phyloP scores from a whole-genome alignment of 2,797 vertebrate genomes.

The Psittacula derbiana region DNA sequence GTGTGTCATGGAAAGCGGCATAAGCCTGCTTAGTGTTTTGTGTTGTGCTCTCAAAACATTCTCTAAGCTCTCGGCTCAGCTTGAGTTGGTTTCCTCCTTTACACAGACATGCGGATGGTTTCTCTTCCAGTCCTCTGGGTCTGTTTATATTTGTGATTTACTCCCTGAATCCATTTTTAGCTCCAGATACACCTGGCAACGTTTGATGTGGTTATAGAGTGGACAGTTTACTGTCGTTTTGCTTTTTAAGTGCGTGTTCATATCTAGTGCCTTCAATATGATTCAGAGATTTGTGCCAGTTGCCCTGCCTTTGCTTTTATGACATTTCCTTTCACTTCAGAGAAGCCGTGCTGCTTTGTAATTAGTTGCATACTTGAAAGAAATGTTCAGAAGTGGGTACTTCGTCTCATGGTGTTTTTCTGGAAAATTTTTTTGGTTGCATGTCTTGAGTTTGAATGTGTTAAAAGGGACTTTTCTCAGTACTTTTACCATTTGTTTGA shows the following conservation, averaged over 20 bases:
- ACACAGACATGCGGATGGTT: neutral
- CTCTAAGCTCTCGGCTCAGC: neutral
- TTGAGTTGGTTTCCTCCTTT: neutral
- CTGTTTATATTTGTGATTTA: neutral
- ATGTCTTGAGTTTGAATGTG: neutral
- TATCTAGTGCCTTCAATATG: neutral
- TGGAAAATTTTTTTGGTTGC: neutral
- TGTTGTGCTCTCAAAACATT: neutral
- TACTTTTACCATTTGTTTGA: neutral
- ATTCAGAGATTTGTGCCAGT: neutral
- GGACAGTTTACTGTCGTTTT: neutral
- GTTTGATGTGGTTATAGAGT: neutral
- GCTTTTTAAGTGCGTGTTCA: neutral
- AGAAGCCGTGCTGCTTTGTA: conserved; percentile 29
- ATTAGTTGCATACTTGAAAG: neutral
- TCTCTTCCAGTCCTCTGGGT: neutral
- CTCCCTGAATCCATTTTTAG: neutral
- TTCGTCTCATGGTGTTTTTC: neutral
- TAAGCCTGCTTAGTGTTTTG: neutral
- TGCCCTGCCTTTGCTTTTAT: neutral
- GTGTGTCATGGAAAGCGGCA: neutral
- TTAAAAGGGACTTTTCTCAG: neutral
- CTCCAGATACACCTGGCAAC: neutral
- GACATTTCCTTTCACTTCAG: neutral
- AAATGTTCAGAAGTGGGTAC: neutral